phyloP scores from a whole-genome alignment of 1,140 invertebrate genomes.

The Euwallacea similis region DNA sequence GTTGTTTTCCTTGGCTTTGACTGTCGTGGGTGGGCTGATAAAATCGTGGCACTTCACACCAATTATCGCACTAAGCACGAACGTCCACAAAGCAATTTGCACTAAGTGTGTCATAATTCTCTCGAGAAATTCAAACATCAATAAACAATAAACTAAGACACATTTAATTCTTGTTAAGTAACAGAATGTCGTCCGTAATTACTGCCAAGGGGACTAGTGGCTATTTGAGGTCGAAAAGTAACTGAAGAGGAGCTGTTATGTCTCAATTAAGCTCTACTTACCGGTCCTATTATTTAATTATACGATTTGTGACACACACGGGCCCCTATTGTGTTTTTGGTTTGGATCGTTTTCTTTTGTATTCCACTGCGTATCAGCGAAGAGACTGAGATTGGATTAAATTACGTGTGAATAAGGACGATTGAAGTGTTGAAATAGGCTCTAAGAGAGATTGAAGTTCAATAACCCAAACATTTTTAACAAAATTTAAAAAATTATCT shows the following conservation, averaged over 20 bases:
- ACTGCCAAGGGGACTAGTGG: conserved; percentile 10
- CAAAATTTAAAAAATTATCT: too few relatives aligned
- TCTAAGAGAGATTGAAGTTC: too few relatives aligned
- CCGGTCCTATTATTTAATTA: conserved; percentile 19
- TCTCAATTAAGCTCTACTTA: conserved; percentile 21
- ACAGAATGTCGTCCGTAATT: neutral
- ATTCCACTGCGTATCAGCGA: neutral
- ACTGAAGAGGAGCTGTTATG: conserved; percentile 16
- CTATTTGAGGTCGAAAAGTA: conserved; percentile 13
- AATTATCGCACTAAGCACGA: conserved; percentile 12
- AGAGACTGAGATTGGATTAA: neutral
- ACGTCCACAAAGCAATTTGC: conserved; percentile 4
- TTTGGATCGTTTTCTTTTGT: conserved; percentile 1
- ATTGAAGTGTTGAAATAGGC: too few relatives aligned
- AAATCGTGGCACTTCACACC: conserved; percentile 47
- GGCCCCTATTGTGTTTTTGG: conserved; percentile 17
- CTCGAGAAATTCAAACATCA: too few relatives aligned
- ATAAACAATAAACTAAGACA: neutral
- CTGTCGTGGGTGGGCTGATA: conserved; percentile 68
- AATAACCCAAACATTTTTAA: too few relatives aligned
- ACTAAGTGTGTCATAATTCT: too few relatives aligned
- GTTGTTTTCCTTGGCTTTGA: conserved; percentile 73
- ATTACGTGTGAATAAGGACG: neutral
- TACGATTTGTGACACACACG: conserved; percentile 4
- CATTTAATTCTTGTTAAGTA: conserved; percentile 21